A percentile compares a stretch with the other conserved stretches of the same genome.
phyloP scores from a whole-genome alignment of 2,888 invertebrate genomes.

The Epirrita christyi region DNA sequence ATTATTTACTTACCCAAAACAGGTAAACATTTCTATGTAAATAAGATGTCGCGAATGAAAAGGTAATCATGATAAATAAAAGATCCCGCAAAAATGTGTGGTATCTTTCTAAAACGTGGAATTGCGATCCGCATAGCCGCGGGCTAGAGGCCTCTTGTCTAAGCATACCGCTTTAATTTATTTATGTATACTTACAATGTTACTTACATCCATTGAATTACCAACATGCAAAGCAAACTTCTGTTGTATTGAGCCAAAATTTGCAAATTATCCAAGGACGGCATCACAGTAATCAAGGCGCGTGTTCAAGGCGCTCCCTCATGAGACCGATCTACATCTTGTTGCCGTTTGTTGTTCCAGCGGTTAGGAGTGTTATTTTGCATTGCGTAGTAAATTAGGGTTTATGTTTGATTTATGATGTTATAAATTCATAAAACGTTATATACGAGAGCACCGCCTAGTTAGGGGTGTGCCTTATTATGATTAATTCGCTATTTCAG shows the following conservation, averaged over 20 bases:
- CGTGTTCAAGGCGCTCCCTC: not conserved
- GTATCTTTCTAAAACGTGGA: too few species aligned
- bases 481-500: not conserved
- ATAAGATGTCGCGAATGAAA: too few species aligned
- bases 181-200: too few species aligned
- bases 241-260: not conserved
- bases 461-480: not conserved
- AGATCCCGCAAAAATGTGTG: too few species aligned
- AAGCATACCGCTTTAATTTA: too few species aligned
- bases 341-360: not conserved
- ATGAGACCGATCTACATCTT: not conserved
- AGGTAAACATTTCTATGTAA: too few species aligned
- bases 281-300: conserved; percentile 2
- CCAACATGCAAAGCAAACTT: too few species aligned
- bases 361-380: not conserved
- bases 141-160: too few species aligned
- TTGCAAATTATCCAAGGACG: not conserved
- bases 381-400: conserved; percentile 2
- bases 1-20: too few species aligned
- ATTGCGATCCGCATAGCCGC: too few species aligned
- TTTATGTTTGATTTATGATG: not conserved
- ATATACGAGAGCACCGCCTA: not conserved
- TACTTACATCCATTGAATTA: too few species aligned
- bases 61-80: too few species aligned
- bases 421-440: not conserved